A percentile compares a stretch with the other conserved stretches of the same genome.
Evolutionary conservation across 2,888 invertebrate species (phyloP).

Genomic region (Esperia sulphurella): DNA sequence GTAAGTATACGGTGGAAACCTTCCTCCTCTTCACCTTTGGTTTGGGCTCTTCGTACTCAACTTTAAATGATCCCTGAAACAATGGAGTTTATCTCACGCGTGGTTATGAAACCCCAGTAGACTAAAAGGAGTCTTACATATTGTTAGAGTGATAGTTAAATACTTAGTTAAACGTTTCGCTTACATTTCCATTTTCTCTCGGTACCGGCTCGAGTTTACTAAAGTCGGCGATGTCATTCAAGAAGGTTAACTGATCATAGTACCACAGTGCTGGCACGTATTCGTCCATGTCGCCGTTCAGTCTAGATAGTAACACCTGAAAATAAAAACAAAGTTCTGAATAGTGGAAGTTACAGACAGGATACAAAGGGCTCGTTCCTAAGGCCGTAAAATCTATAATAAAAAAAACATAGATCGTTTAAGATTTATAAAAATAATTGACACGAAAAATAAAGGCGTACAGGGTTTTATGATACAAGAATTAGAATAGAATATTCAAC

Average conservation of each 20-base stretch:
- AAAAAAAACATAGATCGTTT: no score
- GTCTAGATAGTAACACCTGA: conserved; percentile 7
- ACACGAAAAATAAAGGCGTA: no score
- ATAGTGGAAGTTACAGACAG: no score
- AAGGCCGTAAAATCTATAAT: no score
- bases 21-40: background rate
- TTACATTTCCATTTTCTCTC: background rate
- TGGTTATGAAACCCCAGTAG: no score
- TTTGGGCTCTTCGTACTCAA: background rate
- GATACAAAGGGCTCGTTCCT: no score
- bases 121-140: background rate
- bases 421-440: no score
- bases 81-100: no score
- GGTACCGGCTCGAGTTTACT: background rate
- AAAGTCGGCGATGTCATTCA: conserved; percentile 10
- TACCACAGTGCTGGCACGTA: conserved; percentile 17
- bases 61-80: background rate
- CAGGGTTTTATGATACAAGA: background rate
- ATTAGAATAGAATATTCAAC: background rate
- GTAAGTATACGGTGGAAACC: background rate
- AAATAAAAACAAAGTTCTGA: background rate
- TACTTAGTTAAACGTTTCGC: background rate
- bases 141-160: background rate
- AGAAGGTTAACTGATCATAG: conserved; percentile 16
- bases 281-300: background rate